Evolutionary conservation across 2,888 invertebrate species (phyloP), one percentile per base, ranked within the genome.

Genomic region (Oscheius onirici): DNA sequence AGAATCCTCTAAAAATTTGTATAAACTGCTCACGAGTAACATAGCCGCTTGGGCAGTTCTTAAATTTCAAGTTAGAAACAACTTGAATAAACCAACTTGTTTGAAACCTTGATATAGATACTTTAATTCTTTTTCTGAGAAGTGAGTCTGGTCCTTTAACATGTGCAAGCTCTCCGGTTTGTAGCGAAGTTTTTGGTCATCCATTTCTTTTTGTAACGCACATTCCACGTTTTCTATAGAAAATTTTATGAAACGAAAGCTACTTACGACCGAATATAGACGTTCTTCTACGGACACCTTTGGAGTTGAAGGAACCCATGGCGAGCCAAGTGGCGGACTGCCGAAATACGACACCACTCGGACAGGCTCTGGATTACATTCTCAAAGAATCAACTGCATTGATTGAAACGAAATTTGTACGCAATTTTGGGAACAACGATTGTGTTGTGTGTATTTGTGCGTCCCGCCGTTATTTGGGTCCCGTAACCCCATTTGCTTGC

Each of bases 61-160:
- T 20, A 17, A 57, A 57, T 17, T 17, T 40, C 15, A 40, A 17
- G 17, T 2, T 41, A 11, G 3, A 46, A 13, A 15, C 5, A 46
- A 46, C 3, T 0, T 10, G 17, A 6, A 44, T 43, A n/a, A 20
- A 55, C 24, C 22, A 41, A 76, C 76, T 44, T 76, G 76, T 52
- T 76, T 76, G 46, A 74, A 76, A 28, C 69, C 69, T 49, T 76
- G 74, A 58, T 74, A 74, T 41, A 76, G 72, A 52, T 74, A 74
- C 44, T 76, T 72, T 17, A 76, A 57, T 43, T 76, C 76, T 20
- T 52, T 60, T 52, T 70, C 66, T 26, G 66, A 43, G 60, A 76
- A 76, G 34, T 68, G 71, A 2, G 74, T 76, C 17, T 69, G 52
- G 22, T 74, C 60, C 55, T 63, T 65, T 5, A 76, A 40, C 0